Evolutionary conservation across 1,140 invertebrate genomes (phyloP).

Genomic region (Drosophila sulfurigaster): DNA sequence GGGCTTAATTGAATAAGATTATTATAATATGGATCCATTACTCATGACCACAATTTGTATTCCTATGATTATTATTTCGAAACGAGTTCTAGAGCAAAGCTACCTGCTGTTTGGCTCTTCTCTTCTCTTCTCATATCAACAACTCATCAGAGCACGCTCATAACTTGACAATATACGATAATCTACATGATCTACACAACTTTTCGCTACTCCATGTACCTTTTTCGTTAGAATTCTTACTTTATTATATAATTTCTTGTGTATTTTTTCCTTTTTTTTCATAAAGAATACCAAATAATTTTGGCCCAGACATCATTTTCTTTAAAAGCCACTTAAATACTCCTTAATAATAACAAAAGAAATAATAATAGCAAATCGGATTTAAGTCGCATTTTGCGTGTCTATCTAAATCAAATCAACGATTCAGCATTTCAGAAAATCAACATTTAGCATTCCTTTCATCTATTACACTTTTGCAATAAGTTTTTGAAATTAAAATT

Average conservation of each 20-base stretch:
- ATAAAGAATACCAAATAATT: not conserved
- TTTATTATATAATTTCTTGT: conserved; percentile 3
- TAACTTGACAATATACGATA: conserved; percentile 11
- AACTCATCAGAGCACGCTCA: conserved; percentile 8
- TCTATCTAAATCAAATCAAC: conserved; percentile 11
- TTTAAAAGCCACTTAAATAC: not conserved
- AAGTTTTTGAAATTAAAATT: conserved; percentile 33
- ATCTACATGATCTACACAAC: conserved; percentile 4
- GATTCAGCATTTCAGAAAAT: conserved; percentile 11
- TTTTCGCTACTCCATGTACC: not conserved
- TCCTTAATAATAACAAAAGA: not conserved
- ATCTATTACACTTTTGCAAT: conserved; percentile 26
- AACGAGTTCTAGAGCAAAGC: not conserved
- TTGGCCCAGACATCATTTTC: not conserved
- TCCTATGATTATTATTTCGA: conserved; percentile 8
- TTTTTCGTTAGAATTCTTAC: conserved; percentile 10
- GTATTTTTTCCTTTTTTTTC: not conserved
- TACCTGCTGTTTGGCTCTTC: not conserved
- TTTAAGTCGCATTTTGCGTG: conserved; percentile 7
- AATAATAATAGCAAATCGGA: not conserved
- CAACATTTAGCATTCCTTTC: conserved; percentile 20
- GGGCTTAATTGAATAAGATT: conserved; percentile 26
- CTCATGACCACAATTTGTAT: conserved; percentile 12
- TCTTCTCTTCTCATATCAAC: not conserved
- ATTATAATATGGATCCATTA: conserved; percentile 17